Conservation (phyloP, 2,797 vertebrate genomes). For the Cynodonichthys magdalenae region DNA sequence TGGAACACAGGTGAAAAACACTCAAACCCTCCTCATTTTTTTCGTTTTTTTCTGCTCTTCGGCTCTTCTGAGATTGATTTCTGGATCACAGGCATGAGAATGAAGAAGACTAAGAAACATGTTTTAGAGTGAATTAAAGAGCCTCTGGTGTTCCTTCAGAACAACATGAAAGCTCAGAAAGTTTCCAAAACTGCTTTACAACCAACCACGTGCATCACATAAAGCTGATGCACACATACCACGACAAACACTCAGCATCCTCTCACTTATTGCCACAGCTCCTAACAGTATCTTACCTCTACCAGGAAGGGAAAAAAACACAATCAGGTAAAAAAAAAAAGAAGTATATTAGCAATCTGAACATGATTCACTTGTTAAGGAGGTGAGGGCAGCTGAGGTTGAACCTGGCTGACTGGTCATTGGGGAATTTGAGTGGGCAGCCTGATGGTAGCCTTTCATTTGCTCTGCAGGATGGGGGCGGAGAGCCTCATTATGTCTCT, state of each 20-base stretch:
- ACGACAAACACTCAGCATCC: slow-evolving; percentile 2
- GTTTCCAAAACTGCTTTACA: not conserved
- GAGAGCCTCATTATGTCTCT: slow-evolving; percentile 83
- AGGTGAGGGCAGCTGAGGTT: slow-evolving; percentile 34
- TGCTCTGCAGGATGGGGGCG: slow-evolving; percentile 45
- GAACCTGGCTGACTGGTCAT: slow-evolving; percentile 52
- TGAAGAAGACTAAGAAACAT: not conserved
- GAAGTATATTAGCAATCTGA: slow-evolving; percentile 1
- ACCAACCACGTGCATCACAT: no score
- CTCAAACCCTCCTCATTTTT: not conserved
- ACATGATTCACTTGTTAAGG: slow-evolving; percentile 19
- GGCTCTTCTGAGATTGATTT: not conserved
- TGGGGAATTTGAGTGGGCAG: slow-evolving; percentile 63
- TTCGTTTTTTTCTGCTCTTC: not conserved
- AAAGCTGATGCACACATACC: not conserved
- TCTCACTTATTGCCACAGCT: not conserved
- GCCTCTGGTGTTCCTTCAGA: not conserved
- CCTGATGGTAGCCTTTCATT: slow-evolving; percentile 62
- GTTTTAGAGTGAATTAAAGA: not conserved
- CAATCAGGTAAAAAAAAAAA: not conserved
- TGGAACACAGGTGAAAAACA: not conserved
- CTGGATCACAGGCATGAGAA: not conserved
- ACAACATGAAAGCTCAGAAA: not conserved
- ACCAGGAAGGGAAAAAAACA: not conserved
- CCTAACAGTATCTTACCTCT: slow-evolving; percentile 3